These are phyloP conservation scores for Hypotaenidia okinawae DNA, from an alignment of 2,797 vertebrate genomes.

Conservation along the genomic window DNA sequence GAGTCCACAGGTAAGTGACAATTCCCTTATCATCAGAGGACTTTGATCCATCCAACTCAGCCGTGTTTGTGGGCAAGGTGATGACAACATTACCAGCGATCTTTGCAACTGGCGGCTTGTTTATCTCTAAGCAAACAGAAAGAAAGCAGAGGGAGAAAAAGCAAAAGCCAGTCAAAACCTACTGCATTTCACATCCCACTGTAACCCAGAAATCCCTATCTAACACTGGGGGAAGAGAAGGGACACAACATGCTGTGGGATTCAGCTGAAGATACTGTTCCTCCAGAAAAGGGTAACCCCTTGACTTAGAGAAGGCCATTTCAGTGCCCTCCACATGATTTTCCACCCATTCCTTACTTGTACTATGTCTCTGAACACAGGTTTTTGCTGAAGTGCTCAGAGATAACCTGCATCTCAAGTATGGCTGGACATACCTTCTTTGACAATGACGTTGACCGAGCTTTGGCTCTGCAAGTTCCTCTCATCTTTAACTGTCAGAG, in stretches of 20 bases:
- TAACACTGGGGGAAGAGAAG: background rate
- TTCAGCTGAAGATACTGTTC: background rate
- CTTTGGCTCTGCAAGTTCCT: slow-evolving; percentile 89
- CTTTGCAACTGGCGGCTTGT: slow-evolving; percentile 87
- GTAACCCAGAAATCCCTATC: background rate
- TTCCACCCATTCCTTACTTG: background rate
- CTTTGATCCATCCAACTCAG: slow-evolving; percentile 88
- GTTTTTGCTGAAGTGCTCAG: background rate
- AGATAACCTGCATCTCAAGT: background rate
- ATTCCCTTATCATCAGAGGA: slow-evolving; percentile 94
- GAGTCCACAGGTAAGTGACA: slow-evolving; percentile 89
- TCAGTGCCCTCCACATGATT: background rate
- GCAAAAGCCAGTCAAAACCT: background rate
- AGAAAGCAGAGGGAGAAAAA: background rate
- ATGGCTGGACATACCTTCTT: slow-evolving; percentile 82
- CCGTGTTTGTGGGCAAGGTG: slow-evolving; percentile 86
- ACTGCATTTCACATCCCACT: background rate
- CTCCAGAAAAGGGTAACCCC: background rate
- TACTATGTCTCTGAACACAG: background rate
- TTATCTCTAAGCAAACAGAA: slow-evolving; percentile 84
- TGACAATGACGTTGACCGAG: slow-evolving; percentile 90
- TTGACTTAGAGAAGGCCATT: background rate
- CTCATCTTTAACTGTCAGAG: slow-evolving; percentile 92
- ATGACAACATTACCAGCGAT: slow-evolving; percentile 85
- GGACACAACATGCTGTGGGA: background rate